Evolutionary conservation across 2,113 vertebrate genomes (phyloP).

Genomic region (Pogona vitticeps): DNA sequence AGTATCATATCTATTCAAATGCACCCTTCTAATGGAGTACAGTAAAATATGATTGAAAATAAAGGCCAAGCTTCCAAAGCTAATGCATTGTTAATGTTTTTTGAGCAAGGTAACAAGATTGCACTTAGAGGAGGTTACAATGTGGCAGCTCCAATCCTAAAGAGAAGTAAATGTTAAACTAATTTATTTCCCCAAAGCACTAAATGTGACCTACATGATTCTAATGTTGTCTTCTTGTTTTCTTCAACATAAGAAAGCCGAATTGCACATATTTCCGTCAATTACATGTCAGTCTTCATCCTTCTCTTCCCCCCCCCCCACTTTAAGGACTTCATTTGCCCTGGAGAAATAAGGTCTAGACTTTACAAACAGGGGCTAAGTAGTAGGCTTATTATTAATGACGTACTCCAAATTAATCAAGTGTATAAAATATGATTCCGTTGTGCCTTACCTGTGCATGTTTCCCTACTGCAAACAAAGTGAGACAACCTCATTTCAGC

Average conservation of each 20-base stretch:
- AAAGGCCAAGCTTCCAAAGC: background rate
- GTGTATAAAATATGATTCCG: background rate
- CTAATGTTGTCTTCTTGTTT: constrained; percentile 23
- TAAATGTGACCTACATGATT: background rate
- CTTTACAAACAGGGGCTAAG: background rate
- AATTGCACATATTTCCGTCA: background rate
- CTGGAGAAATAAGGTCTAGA: background rate
- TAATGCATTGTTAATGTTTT: fast-evolving
- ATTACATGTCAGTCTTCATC: background rate
- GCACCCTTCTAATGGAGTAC: background rate
- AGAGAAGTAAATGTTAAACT: background rate
- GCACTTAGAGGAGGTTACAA: background rate
- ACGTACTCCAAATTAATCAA: background rate
- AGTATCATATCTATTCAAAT: background rate
- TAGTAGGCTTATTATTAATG: background rate
- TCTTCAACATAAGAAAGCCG: background rate
- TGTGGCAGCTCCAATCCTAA: background rate
- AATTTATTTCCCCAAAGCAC: background rate
- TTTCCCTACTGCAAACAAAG: background rate
- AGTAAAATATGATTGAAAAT: constrained; percentile 1
- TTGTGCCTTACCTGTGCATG: background rate
- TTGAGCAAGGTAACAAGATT: background rate
- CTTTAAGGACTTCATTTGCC: constrained; percentile 5
- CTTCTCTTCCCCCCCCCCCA: too few relatives aligned
- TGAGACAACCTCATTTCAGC: background rate